Conservation (phyloP, 2,113 vertebrate species). For the Haemorhous mexicanus region DNA sequence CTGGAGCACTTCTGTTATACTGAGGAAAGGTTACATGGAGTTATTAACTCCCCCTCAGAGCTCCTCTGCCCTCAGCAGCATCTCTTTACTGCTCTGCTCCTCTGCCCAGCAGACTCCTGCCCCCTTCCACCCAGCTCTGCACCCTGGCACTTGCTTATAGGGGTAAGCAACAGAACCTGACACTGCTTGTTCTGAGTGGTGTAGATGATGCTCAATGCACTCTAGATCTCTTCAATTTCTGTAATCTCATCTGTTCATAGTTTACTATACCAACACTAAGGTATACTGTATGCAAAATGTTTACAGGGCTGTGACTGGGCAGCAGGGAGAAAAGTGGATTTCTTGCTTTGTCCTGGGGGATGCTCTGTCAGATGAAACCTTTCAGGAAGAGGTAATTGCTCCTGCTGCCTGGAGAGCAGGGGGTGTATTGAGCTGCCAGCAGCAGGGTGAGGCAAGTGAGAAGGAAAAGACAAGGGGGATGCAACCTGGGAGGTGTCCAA, state of each 20-base stretch:
- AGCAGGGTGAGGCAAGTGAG: neutral
- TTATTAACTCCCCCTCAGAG: neutral
- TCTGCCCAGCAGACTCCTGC: neutral
- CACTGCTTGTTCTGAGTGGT: neutral
- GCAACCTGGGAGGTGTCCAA: neutral
- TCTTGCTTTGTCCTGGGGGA: neutral
- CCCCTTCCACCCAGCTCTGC: neutral
- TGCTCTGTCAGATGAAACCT: neutral
- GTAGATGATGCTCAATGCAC: neutral
- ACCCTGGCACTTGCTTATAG: neutral
- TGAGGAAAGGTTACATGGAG: neutral
- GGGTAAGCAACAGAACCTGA: neutral
- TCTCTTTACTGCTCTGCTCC: neutral
- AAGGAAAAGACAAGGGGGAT: neutral
- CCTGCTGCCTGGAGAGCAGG: neutral
- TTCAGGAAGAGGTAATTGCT: neutral
- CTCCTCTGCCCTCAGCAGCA: neutral
- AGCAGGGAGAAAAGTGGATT: neutral
- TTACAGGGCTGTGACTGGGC: neutral
- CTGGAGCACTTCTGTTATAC: neutral
- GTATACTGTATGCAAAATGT: neutral
- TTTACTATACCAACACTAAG: neutral
- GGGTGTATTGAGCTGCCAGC: neutral
- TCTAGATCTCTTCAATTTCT: neutral
- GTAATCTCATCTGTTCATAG: neutral